Conservation (phyloP, 2,888 invertebrate genomes). For the Hymenopus coronatus region DNA sequence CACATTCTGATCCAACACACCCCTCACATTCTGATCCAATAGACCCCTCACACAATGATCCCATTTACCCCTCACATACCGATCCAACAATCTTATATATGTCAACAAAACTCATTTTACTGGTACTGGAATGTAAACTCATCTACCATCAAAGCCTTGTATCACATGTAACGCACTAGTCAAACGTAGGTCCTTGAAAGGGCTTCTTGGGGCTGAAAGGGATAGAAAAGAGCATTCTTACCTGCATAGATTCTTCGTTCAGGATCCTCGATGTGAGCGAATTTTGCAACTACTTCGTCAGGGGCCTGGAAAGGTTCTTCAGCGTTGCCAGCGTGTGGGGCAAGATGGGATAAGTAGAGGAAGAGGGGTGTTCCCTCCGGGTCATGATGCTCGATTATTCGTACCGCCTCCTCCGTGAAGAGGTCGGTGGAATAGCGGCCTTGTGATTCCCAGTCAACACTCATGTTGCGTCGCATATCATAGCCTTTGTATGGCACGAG, state of each 20-base stretch:
- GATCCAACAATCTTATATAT: too few relatives aligned
- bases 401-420: constrained; percentile 33
- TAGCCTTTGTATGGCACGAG: constrained; percentile 32
- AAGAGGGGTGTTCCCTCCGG: constrained; percentile 57
- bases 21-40: too few relatives aligned
- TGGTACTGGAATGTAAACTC: too few relatives aligned
- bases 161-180: too few relatives aligned
- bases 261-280: constrained; percentile 63
- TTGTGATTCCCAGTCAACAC: constrained; percentile 28
- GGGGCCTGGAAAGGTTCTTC: constrained; percentile 69
- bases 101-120: too few relatives aligned
- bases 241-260: constrained; percentile 68
- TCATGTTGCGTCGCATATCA: constrained; percentile 35
- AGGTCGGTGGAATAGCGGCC: constrained; percentile 34
- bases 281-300: constrained; percentile 64
- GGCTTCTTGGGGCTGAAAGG: not conserved
- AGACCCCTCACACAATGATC: too few relatives aligned
- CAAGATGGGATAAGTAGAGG: constrained; percentile 66
- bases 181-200: too few relatives aligned
- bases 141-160: too few relatives aligned
- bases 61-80: too few relatives aligned
- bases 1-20: too few relatives aligned
- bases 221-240: constrained; percentile 40
- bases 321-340: constrained; percentile 66
- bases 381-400: constrained; percentile 38